A percentile compares a stretch with the other conserved stretches of the same genome.
Conservation (phyloP, 2,888 invertebrate genomes). For the Noctua janthe region DNA sequence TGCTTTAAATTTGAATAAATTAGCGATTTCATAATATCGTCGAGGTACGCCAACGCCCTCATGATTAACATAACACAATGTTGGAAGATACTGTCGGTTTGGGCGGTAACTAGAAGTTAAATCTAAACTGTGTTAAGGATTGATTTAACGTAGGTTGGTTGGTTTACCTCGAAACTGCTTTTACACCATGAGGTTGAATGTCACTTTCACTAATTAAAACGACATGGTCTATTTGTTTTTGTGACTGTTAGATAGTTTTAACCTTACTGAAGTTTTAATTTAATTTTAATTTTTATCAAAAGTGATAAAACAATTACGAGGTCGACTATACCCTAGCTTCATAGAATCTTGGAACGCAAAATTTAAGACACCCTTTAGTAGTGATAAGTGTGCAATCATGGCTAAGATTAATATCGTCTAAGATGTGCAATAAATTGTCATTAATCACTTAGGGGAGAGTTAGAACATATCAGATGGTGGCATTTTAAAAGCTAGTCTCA, state of each 20-base stretch:
- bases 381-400: constrained; percentile 4
- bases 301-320: neutral
- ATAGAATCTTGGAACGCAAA: neutral
- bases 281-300: neutral
- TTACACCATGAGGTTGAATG: neutral
- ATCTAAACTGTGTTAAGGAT: neutral
- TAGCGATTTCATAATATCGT: constrained; percentile 59
- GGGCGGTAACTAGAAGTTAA: constrained; percentile 2
- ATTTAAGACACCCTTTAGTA: neutral
- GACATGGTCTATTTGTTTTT: neutral
- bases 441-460: constrained; percentile 51
- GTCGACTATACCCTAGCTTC: neutral
- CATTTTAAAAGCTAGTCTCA: constrained; percentile 58
- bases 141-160: neutral
- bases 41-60: constrained; percentile 49
- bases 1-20: constrained; percentile 56
- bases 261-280: neutral
- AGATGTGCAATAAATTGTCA: constrained; percentile 36
- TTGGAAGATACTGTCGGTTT: constrained; percentile 14
- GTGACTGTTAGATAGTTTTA: neutral
- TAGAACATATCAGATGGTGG: constrained; percentile 40
- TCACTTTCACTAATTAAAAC: neutral
- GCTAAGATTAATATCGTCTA: constrained; percentile 36
- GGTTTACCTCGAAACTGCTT: neutral
- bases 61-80: constrained; percentile 38